Evolutionary conservation across 2,888 invertebrate genomes (phyloP).

Genomic region (Ormyrus pomaceus): DNA sequence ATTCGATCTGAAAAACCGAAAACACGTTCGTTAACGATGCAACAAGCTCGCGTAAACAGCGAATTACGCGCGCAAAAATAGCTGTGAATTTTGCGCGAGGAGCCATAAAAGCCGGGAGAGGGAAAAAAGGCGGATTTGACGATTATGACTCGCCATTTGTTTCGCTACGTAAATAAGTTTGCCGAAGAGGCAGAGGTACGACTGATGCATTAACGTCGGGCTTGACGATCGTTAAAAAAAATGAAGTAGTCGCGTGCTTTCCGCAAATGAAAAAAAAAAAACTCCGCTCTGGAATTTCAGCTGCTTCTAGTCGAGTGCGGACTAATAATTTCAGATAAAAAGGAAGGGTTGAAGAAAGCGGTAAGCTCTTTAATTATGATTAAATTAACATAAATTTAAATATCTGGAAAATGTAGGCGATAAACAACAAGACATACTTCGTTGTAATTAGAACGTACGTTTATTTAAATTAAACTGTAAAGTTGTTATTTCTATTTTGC

Average conservation of each 20-base stretch:
- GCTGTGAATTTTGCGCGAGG: background rate
- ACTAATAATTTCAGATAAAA: too few relatives aligned
- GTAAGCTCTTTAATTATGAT: too few relatives aligned
- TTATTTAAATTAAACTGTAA: too few relatives aligned
- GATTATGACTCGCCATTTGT: conserved; percentile 38
- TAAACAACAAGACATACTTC: too few relatives aligned
- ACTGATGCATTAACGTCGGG: conserved; percentile 27
- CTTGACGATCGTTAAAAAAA: conserved; percentile 41
- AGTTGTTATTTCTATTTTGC: too few relatives aligned
- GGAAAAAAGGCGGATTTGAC: conserved; percentile 14
- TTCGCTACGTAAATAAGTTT: conserved; percentile 29
- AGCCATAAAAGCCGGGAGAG: conserved; percentile 10
- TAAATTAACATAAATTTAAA: too few relatives aligned
- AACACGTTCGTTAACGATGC: too few relatives aligned
- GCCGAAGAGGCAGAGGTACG: background rate
- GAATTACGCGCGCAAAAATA: background rate
- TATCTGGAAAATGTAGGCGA: too few relatives aligned
- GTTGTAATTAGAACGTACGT: too few relatives aligned
- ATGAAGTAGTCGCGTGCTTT: conserved; percentile 18
- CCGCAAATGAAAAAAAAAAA: conserved; percentile 12
- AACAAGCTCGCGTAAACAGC: too few relatives aligned
- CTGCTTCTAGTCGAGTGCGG: background rate
- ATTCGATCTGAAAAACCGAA: too few relatives aligned
- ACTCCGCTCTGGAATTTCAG: background rate
- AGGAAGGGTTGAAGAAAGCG: too few relatives aligned